Evolutionary conservation across 1,140 invertebrate species (phyloP).

Genomic region (Magallana gigas): DNA sequence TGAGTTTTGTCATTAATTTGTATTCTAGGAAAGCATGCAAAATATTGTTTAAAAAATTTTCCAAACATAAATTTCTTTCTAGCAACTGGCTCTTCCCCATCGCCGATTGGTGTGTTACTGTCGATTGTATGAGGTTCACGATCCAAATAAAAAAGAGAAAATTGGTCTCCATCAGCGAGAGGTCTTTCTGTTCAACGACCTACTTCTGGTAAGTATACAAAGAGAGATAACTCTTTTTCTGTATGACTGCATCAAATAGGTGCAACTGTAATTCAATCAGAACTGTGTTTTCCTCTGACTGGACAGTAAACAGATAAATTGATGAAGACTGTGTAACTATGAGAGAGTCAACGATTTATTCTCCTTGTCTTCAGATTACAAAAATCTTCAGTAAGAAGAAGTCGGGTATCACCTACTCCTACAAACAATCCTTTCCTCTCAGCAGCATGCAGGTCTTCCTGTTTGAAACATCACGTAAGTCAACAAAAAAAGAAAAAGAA

Average conservation of each 20-base stretch:
- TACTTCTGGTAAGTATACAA: slow-evolving; percentile 89
- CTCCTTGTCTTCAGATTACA: no score
- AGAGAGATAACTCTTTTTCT: slow-evolving; percentile 2
- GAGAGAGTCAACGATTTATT: no score
- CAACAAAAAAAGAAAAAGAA: background rate
- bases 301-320: no score
- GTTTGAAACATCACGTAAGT: slow-evolving; percentile 95
- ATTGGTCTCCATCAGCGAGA: slow-evolving; percentile 97
- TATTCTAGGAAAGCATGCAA: no score
- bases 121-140: slow-evolving; percentile 97
- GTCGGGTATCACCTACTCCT: slow-evolving; percentile 96
- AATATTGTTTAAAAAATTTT: no score
- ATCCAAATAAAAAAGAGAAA: slow-evolving; percentile 97
- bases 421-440: slow-evolving; percentile 94
- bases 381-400: slow-evolving; percentile 96
- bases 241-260: no score
- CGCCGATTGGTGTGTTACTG: slow-evolving; percentile 99
- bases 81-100: slow-evolving; percentile 93
- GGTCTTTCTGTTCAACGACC: slow-evolving; percentile 99
- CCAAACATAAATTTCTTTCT: slow-evolving; percentile 52
- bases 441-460: slow-evolving; percentile 94
- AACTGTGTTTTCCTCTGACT: no score
- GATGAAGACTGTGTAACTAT: no score
- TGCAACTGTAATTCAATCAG: no score
- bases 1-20: no score